Evolutionary conservation across 2,797 vertebrate genomes (phyloP).

Genomic region (Trachurus trachurus): DNA sequence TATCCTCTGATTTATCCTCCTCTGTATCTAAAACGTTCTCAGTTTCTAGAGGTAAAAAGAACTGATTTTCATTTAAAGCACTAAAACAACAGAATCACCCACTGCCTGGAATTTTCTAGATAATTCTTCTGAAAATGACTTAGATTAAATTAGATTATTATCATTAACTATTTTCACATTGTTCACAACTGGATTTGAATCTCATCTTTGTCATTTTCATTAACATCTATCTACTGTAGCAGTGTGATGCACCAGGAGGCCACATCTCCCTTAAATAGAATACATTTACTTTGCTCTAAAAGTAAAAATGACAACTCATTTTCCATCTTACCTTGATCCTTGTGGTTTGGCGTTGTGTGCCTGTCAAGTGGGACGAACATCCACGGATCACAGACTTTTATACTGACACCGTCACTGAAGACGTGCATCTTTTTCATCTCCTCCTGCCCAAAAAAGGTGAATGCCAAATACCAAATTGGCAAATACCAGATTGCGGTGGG

Average conservation of each 20-base stretch:
- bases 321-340: slow-evolving; percentile 61
- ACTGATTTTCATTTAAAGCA: neutral
- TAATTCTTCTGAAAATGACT: neutral
- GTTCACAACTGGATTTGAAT: too few relatives aligned
- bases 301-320: neutral
- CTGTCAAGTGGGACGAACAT: neutral
- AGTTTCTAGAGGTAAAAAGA: slow-evolving; percentile 6
- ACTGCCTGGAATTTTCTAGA: neutral
- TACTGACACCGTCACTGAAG: neutral
- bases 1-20: neutral
- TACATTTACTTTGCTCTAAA: neutral
- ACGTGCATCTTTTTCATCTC: neutral
- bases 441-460: slow-evolving; percentile 27
- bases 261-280: neutral
- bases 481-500: too few relatives aligned
- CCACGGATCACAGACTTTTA: slow-evolving; percentile 39
- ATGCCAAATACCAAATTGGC: neutral
- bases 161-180: too few relatives aligned
- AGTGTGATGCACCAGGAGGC: neutral
- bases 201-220: neutral
- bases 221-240: neutral
- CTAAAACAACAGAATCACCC: neutral
- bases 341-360: neutral
- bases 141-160: too few relatives aligned
- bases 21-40: slow-evolving; percentile 9